These are phyloP conservation scores for Cossypha caffra DNA, from an alignment of 2,797 vertebrate genomes.

Conservation along the genomic window DNA sequence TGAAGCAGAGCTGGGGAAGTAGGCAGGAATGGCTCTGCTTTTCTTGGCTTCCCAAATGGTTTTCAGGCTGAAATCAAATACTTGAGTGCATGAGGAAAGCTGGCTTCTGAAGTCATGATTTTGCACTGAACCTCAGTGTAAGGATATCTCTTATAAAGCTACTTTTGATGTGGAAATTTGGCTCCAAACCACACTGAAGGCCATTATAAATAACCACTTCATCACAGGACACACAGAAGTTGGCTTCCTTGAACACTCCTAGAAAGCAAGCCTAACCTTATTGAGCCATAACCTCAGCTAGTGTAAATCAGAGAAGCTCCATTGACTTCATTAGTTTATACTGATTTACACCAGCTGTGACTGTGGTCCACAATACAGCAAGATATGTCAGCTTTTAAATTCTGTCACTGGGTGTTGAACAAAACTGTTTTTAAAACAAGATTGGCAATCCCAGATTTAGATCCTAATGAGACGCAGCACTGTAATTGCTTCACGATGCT, in stretches of 20 bases:
- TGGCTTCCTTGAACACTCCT: slow-evolving; percentile 70
- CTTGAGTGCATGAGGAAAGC: slow-evolving; percentile 67
- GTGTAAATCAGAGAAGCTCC: slow-evolving; percentile 59
- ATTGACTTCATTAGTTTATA: slow-evolving; percentile 44
- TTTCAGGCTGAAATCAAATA: slow-evolving; percentile 74
- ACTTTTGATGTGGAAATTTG: slow-evolving; percentile 77
- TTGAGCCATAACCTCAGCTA: slow-evolving; percentile 50
- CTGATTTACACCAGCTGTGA: slow-evolving; percentile 53
- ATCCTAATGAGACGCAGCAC: slow-evolving; percentile 42
- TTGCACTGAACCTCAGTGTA: slow-evolving; percentile 71
- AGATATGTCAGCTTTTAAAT: slow-evolving; percentile 67
- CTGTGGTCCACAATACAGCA: slow-evolving; percentile 22
- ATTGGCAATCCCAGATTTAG: slow-evolving; percentile 51
- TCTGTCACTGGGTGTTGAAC: slow-evolving; percentile 56
- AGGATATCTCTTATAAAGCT: slow-evolving; percentile 73
- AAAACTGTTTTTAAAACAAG: slow-evolving; percentile 61
- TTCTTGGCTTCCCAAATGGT: slow-evolving; percentile 73
- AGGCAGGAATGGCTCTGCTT: slow-evolving; percentile 75
- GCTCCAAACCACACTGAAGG: slow-evolving; percentile 70
- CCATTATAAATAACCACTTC: slow-evolving; percentile 76
- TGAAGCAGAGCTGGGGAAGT: slow-evolving; percentile 71
- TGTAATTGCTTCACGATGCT: slow-evolving; percentile 59
- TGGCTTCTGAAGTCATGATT: slow-evolving; percentile 76
- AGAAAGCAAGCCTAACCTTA: slow-evolving; percentile 66
- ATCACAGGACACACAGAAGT: slow-evolving; percentile 69